Conservation (phyloP, 2,888 invertebrate genomes). For the Chironomus tentans region DNA sequence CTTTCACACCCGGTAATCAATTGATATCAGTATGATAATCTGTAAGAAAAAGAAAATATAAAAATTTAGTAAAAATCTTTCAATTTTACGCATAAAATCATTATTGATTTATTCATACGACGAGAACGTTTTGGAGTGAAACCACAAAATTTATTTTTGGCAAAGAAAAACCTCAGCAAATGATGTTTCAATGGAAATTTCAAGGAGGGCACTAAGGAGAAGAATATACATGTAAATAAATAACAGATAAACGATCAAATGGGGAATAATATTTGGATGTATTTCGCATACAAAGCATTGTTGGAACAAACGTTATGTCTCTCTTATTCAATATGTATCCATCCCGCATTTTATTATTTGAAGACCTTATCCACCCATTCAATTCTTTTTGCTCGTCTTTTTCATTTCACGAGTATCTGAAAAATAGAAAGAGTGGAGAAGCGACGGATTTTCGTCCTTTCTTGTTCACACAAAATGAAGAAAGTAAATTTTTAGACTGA, state of each 20-base stretch:
- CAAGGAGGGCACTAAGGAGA: not conserved
- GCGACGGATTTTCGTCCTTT: no score
- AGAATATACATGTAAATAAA: slow-evolving; percentile 16
- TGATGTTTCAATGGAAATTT: not conserved
- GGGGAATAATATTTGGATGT: slow-evolving; percentile 25
- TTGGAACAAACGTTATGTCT: not conserved
- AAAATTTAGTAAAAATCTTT: no score
- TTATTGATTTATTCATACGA: no score
- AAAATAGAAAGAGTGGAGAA: no score
- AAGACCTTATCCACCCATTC: not conserved
- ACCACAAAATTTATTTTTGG: no score
- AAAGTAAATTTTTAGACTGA: not conserved
- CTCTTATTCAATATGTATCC: not conserved
- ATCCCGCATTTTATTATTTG: not conserved
- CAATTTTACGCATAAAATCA: no score
- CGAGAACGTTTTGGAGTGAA: no score
- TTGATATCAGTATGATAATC: no score
- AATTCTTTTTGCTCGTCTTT: not conserved
- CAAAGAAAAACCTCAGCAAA: not conserved
- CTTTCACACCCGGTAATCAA: no score
- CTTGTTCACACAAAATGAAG: not conserved
- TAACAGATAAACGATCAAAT: slow-evolving; percentile 27
- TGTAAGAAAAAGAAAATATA: no score
- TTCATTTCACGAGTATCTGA: no score
- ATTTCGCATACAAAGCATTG: not conserved